phyloP scores from a whole-genome alignment of 2,113 vertebrate genomes.

The Nettapus auritus region DNA sequence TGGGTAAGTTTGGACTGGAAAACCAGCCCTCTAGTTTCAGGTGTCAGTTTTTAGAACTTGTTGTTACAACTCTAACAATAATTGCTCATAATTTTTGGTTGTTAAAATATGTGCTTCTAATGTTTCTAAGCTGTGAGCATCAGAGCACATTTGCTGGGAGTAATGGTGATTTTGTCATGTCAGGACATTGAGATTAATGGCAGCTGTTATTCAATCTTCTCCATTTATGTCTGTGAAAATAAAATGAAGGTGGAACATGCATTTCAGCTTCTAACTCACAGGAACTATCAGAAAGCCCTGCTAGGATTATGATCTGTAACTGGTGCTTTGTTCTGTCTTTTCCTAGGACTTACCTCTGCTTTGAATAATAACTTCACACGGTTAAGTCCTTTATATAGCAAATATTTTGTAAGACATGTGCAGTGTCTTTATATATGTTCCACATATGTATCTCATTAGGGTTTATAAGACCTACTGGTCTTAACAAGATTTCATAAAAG shows the following conservation, averaged over 20 bases:
- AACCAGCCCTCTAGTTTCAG: not conserved
- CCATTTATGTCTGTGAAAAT: constrained; percentile 52
- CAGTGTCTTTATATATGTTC: constrained; percentile 59
- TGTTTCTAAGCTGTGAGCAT: constrained; percentile 9
- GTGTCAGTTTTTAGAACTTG: constrained; percentile 1
- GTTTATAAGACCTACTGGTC: constrained; percentile 76
- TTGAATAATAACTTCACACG: constrained; percentile 65
- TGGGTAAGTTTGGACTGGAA: not conserved
- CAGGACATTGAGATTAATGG: constrained; percentile 22
- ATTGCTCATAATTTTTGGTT: not conserved
- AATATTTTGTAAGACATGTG: constrained; percentile 72
- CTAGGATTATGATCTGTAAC: constrained; percentile 69
- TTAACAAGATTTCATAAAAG: constrained; percentile 74
- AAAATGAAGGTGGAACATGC: constrained; percentile 23
- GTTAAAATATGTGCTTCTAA: constrained; percentile 29
- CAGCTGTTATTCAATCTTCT: constrained; percentile 21
- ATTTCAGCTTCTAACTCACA: constrained; percentile 7
- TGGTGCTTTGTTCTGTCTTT: constrained; percentile 54
- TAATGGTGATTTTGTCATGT: constrained; percentile 42
- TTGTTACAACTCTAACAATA: constrained; percentile 1
- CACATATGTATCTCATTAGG: constrained; percentile 77
- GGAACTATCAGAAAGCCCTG: constrained; percentile 36
- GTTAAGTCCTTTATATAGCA: constrained; percentile 46
- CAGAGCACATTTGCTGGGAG: not conserved
- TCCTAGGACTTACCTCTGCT: constrained; percentile 51